phyloP scores from a whole-genome alignment of 2,113 vertebrate genomes.

The Cephalopholis sonnerati region DNA sequence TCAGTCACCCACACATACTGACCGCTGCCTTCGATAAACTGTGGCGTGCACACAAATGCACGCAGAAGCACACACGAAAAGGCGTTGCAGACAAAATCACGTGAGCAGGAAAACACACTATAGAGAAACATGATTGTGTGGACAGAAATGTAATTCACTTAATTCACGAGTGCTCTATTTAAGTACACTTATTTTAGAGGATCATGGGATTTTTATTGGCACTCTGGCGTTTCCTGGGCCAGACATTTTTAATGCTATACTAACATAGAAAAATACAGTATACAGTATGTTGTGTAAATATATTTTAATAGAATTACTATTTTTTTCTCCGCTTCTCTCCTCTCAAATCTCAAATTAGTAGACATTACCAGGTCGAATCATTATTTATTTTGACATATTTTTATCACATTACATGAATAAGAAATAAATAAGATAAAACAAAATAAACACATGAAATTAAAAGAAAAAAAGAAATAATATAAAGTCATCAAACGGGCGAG shows the following conservation, averaged over 20 bases:
- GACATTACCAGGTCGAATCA: no score
- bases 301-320: no score
- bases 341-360: no score
- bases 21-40: constrained; percentile 35
- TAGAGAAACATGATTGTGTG: background rate
- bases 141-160: background rate
- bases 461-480: background rate
- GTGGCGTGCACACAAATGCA: background rate
- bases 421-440: background rate
- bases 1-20: constrained; percentile 39
- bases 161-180: background rate
- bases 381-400: background rate
- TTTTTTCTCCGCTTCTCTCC: no score
- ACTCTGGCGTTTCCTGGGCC: no score
- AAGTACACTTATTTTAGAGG: background rate
- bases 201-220: background rate
- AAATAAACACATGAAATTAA: background rate
- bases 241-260: no score
- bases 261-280: no score
- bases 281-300: no score
- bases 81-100: background rate
- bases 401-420: background rate
- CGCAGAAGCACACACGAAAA: background rate
- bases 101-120: background rate
- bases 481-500: no score